Evolutionary conservation across 1,140 invertebrate species (phyloP), one percentile per base, ranked within the genome.

Genomic region (Pogonomyrmex barbatus): DNA sequence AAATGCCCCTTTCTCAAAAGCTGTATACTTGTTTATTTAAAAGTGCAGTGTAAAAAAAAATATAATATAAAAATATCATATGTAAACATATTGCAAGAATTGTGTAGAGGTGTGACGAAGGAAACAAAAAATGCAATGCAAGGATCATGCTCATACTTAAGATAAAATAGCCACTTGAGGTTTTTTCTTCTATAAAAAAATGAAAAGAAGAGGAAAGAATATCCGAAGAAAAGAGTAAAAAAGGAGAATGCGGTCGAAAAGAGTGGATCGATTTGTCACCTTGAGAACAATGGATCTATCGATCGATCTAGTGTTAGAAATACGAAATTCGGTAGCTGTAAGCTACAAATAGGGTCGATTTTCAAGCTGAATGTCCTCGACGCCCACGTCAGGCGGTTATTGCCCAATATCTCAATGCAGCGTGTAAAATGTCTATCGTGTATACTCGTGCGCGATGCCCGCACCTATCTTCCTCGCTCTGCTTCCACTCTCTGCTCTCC

Each of bases 401-500:
- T 58, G 82, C 68, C 50, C 45, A 62, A 86, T 58, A 89, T 83
- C 70, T 87, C 87, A 85, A 89, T 71, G 76, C 70, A 73, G 52
- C 67, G 30, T 82, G 67, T 60, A 60, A 82, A 68, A 50, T n/a
- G 42, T 8, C 79, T 82, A 71, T 84, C 81, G 58, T 77, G 45
- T 81, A 65, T 90, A 79, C 81, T 90, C 62, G 75, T 78, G 70
- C 47, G 45, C 47, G 67, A 71, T 68, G 63, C 47, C 45, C 71
- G 58, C 58, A 52, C 47, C 71, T 84, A 52, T 58, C 47, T 77
- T 77, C 45, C 45, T 62, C 63, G 65, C 24, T 68, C 65, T 50
- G 86, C 88, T 85, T 87, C 88, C 86, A 86, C 87, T 87, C 79
- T 81, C 42, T 56, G 58, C 71, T 79, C 62, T 56, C 52, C 77